Conservation (phyloP, 37 sponge, comb jelly and placozoan species). For the Theonella swinhoei region DNA sequence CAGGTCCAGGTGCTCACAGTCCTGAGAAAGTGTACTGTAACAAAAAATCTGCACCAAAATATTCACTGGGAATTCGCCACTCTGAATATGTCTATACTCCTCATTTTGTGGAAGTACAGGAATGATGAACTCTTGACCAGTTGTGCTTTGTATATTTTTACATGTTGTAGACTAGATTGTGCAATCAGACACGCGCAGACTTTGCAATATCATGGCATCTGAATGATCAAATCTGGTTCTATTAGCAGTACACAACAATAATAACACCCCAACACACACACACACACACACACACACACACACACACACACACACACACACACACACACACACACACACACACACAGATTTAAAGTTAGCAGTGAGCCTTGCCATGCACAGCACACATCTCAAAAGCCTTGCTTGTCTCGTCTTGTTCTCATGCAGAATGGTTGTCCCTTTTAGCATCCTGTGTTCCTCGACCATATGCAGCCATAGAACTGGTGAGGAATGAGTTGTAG, state of each 20-base stretch:
- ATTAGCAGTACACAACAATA: background rate
- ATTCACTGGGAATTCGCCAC: conserved; percentile 95
- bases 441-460: background rate
- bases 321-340: conserved; percentile 24
- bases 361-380: too few relatives aligned
- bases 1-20: conserved; percentile 94
- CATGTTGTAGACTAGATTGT: background rate
- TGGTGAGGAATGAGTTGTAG: conserved; percentile 70
- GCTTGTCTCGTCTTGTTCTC: too few relatives aligned
- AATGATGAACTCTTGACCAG: conserved; percentile 12
- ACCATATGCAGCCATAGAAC: conserved; percentile 65
- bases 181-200: too few relatives aligned
- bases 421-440: too few relatives aligned
- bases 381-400: too few relatives aligned
- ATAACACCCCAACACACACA: background rate
- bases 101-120: conserved; percentile 83
- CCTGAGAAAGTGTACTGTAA: conserved; percentile 86
- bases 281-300: conserved; percentile 20
- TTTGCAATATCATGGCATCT: too few relatives aligned
- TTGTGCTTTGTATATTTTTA: background rate
- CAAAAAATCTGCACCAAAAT: conserved; percentile 77
- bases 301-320: conserved; percentile 21
- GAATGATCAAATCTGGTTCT: background rate
- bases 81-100: conserved; percentile 94
- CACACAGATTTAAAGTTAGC: too few relatives aligned